Evolutionary conservation across 2,888 invertebrate genomes (phyloP).

Genomic region (Schizotus pectinicornis): DNA sequence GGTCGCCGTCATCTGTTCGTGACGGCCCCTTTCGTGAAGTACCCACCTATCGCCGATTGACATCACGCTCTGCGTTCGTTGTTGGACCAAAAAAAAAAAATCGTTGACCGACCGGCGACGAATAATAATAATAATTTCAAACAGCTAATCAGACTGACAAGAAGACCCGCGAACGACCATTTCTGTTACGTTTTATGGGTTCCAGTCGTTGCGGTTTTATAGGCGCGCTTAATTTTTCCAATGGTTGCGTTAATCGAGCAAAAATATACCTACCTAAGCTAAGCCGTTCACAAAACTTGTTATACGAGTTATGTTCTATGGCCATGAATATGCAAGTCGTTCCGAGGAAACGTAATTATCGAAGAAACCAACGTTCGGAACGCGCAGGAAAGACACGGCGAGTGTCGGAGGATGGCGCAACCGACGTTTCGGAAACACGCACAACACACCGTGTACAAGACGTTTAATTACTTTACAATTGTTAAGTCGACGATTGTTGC

Average conservation of each 20-base stretch:
- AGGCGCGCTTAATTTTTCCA: not conserved
- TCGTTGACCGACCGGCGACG: too few species aligned
- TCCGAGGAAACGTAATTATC: constrained; percentile 38
- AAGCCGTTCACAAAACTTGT: constrained; percentile 46
- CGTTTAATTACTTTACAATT: too few species aligned
- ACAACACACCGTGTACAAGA: constrained; percentile 2
- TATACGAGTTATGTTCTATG: constrained; percentile 50
- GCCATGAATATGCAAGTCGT: constrained; percentile 48
- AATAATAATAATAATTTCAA: too few species aligned
- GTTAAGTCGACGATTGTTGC: too few species aligned
- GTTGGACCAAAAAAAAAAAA: too few species aligned
- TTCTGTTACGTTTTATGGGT: not conserved
- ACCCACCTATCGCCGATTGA: too few species aligned
- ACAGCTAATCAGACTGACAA: too few species aligned
- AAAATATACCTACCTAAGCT: constrained; percentile 9
- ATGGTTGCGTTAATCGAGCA: constrained; percentile 9
- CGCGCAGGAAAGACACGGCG: constrained; percentile 6
- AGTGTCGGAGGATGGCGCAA: not conserved
- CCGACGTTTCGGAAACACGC: constrained; percentile 10
- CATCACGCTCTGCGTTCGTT: too few species aligned
- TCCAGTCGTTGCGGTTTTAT: not conserved
- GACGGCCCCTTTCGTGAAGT: too few species aligned
- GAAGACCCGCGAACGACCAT: too few species aligned
- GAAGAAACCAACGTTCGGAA: constrained; percentile 40
- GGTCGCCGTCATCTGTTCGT: too few species aligned